Conservation (phyloP, 30 jellyfish, hydroid and myxozoan genomes). For the Aurelia aurita region DNA sequence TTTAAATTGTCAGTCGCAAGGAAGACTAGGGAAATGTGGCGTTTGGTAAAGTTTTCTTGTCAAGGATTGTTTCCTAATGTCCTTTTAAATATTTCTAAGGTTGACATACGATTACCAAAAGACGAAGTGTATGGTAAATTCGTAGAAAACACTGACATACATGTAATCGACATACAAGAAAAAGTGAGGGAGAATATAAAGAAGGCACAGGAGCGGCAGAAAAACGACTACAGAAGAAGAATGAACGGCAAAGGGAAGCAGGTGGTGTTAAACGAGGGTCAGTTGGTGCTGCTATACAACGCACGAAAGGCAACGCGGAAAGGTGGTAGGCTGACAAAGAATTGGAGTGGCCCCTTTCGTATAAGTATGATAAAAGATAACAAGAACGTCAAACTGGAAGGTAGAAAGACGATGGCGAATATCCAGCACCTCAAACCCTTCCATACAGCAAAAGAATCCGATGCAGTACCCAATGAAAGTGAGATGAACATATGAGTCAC, state of each 20-base stretch:
- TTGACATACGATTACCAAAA: not conserved
- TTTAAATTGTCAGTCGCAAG: not conserved
- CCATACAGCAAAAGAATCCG: too few species aligned
- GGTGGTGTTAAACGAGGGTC: not conserved
- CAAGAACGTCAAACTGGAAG: slow-evolving; percentile 6
- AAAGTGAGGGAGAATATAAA: slow-evolving; percentile 14
- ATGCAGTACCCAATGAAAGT: too few species aligned
- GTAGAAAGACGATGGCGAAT: slow-evolving; percentile 3
- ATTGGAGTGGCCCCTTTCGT: not conserved
- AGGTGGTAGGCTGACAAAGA: not conserved
- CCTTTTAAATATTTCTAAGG: not conserved
- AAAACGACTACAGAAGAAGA: not conserved
- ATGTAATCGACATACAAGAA: not conserved
- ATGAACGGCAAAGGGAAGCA: not conserved
- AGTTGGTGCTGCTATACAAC: slow-evolving; percentile 10
- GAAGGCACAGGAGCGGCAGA: slow-evolving; percentile 12
- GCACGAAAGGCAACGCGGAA: too few species aligned
- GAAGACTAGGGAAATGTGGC: not conserved
- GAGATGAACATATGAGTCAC: too few species aligned
- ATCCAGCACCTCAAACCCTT: slow-evolving; percentile 23
- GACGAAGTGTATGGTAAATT: not conserved
- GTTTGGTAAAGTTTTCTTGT: not conserved
- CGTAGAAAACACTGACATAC: not conserved
- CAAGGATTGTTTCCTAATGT: not conserved
- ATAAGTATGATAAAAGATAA: not conserved